Conservation (phyloP, 2,113 vertebrate species). For the Jaculus jaculus region DNA sequence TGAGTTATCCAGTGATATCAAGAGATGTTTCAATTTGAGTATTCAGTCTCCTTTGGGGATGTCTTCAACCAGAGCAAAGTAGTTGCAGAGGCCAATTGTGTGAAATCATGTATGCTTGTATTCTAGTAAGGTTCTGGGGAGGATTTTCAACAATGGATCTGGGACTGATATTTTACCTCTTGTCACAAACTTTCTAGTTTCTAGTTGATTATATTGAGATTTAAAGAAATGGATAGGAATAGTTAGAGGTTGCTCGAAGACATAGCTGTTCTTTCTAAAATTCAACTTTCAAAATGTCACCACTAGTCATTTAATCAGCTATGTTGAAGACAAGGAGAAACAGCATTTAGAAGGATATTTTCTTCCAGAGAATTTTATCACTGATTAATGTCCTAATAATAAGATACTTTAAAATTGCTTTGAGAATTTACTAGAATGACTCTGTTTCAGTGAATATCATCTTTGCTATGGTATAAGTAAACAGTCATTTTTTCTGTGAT, state of each 20-base stretch:
- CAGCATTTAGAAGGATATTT: background rate
- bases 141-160: background rate
- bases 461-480: background rate
- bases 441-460: background rate
- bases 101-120: background rate
- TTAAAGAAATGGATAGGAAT: background rate
- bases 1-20: background rate
- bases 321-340: background rate
- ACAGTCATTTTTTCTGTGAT: background rate
- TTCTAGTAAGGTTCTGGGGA: background rate
- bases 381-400: background rate
- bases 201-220: background rate
- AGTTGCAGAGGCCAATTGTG: background rate
- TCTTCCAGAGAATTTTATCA: background rate
- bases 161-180: background rate
- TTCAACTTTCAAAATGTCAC: slow-evolving; percentile 13
- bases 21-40: background rate
- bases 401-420: background rate
- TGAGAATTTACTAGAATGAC: background rate
- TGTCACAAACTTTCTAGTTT: background rate
- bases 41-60: background rate
- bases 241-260: background rate
- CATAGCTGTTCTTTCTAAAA: background rate
- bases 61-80: background rate
- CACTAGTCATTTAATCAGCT: background rate